A percentile compares a stretch with the other conserved stretches of the same genome.
Conservation (phyloP, 2,113 vertebrate genomes). For the Hirundichthys speculiger region DNA sequence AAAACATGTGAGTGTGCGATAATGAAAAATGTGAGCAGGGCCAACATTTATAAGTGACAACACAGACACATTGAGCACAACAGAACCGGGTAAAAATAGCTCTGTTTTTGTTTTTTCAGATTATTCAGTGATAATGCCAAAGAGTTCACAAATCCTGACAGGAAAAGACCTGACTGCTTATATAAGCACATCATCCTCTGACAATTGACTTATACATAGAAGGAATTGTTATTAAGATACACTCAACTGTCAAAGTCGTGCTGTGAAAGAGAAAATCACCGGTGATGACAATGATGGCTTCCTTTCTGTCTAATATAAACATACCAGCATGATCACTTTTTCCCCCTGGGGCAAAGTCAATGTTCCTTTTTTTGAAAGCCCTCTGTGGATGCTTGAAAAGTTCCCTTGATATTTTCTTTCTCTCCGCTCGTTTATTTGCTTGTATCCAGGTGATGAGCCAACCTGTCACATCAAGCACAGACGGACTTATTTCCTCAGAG, state of each 20-base stretch:
- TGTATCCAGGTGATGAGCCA: constrained; percentile 79
- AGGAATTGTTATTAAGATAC: constrained; percentile 73
- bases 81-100: constrained; percentile 49
- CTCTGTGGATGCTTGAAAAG: constrained; percentile 78
- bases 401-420: constrained; percentile 72
- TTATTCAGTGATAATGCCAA: constrained; percentile 22
- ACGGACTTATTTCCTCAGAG: constrained; percentile 71
- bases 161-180: constrained; percentile 33
- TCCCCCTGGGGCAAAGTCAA: constrained; percentile 73
- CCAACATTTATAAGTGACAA: constrained; percentile 1
- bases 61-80: neutral
- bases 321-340: constrained; percentile 84
- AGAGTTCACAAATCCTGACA: constrained; percentile 60
- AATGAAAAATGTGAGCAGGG: neutral
- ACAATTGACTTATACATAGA: constrained; percentile 63
- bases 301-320: constrained; percentile 84
- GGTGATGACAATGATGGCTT: constrained; percentile 84
- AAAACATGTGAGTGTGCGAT: neutral
- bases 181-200: constrained; percentile 36
- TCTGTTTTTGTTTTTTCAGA: constrained; percentile 23
- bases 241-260: constrained; percentile 69
- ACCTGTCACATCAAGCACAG: constrained; percentile 75
- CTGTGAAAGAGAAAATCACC: constrained; percentile 71
- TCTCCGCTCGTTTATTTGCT: constrained; percentile 70
- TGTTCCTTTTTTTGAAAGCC: constrained; percentile 82